Percentiles rank a stretch among this genome's conserved stretches.
phyloP scores from a whole-genome alignment of 2,113 vertebrate genomes.

The Oryzias javanicus region DNA sequence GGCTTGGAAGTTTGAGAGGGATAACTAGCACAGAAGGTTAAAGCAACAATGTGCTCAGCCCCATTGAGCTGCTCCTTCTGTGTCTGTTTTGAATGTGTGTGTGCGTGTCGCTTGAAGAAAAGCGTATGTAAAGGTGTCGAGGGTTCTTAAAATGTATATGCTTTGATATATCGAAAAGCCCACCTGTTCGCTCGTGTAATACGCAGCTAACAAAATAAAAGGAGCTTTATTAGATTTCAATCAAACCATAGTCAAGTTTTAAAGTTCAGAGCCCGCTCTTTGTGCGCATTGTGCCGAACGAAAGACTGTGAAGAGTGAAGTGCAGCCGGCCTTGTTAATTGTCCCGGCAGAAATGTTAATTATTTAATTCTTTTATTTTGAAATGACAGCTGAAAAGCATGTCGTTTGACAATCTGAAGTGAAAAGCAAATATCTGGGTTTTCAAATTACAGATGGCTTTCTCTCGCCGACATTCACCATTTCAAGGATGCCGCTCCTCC shows the following conservation, averaged over 20 bases:
- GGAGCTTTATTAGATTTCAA: conserved; percentile 61
- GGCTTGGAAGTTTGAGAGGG: conserved; percentile 71
- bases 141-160: conserved; percentile 67
- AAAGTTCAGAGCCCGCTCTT: conserved; percentile 28
- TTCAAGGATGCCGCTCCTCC: conserved; percentile 56
- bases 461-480: conserved; percentile 47
- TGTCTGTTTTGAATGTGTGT: conserved; percentile 47
- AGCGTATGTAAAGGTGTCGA: conserved; percentile 59
- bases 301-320: conserved; percentile 23
- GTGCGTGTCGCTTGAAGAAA: conserved; percentile 31
- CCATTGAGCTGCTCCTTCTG: conserved; percentile 70
- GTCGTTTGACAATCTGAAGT: conserved; percentile 35
- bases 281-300: conserved; percentile 17
- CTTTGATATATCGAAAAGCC: conserved; percentile 54
- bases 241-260: conserved; percentile 54
- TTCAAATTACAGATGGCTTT: conserved; percentile 46
- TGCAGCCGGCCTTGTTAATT: conserved; percentile 18
- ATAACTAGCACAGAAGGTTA: conserved; percentile 77
- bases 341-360: conserved; percentile 52
- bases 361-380: conserved; percentile 46
- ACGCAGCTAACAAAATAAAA: conserved; percentile 43
- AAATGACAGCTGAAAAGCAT: conserved; percentile 22
- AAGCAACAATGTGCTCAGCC: conserved; percentile 76
- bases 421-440: conserved; percentile 52
- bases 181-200: conserved; percentile 70